A percentile compares a stretch with the other conserved stretches of the same genome.
Conservation (phyloP, 2,113 vertebrate species). For the Silurus glanis region DNA sequence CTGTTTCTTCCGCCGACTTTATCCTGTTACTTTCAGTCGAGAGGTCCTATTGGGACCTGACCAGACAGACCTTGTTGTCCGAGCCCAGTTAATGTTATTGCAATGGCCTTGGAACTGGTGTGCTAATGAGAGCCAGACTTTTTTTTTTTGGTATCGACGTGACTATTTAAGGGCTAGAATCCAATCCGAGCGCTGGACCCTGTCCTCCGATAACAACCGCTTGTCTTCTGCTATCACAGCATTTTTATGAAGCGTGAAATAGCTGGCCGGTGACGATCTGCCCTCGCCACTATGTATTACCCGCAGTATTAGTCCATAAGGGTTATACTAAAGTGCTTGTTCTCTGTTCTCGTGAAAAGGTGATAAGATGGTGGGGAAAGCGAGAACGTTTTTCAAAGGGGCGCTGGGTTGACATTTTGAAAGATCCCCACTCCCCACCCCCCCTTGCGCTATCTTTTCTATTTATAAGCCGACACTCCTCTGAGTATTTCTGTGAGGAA, state of each 20-base stretch:
- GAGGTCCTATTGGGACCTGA: conserved; percentile 77
- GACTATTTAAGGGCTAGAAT: conserved; percentile 53
- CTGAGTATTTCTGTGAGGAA: conserved; percentile 48
- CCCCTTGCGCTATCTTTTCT: conserved; percentile 40
- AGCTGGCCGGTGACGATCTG: conserved; percentile 31
- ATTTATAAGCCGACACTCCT: conserved; percentile 51
- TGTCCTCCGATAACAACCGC: conserved; percentile 40
- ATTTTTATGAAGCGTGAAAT: conserved; percentile 42
- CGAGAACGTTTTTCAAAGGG: conserved; percentile 38
- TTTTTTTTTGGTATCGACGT: conserved; percentile 58
- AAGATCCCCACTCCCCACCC: conserved; percentile 15
- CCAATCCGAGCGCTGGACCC: conserved; percentile 40
- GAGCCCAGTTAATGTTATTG: conserved; percentile 69
- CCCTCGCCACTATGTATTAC: conserved; percentile 11
- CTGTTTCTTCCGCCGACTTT: conserved; percentile 63
- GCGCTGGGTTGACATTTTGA: conserved; percentile 53
- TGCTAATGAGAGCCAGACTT: conserved; percentile 34
- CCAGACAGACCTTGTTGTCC: conserved; percentile 77
- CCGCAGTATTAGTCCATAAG: background rate
- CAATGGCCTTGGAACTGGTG: conserved; percentile 70
- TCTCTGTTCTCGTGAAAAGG: conserved; percentile 18
- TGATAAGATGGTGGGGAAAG: conserved; percentile 40
- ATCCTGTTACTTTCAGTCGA: conserved; percentile 81
- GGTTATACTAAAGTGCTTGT: conserved; percentile 26
- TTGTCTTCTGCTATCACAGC: conserved; percentile 45